A percentile compares a stretch with the other conserved stretches of the same genome.
Conservation (phyloP, 1,140 invertebrate species). For the Aphelenchoides fujianensis region DNA sequence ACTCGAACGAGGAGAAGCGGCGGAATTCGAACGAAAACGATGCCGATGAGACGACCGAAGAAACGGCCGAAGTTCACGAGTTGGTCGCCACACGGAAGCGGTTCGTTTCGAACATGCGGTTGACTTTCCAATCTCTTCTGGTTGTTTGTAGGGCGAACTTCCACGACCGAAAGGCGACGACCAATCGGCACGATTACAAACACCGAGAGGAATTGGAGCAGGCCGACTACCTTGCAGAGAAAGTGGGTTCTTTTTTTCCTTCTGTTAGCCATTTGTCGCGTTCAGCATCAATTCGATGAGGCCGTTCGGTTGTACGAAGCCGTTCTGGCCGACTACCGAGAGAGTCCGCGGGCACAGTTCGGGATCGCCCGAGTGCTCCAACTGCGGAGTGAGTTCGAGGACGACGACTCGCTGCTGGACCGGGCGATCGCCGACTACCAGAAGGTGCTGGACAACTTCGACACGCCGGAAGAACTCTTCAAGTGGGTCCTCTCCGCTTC, state of each 20-base stretch:
- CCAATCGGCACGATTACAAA: constrained; percentile 64
- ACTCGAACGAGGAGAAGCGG: constrained; percentile 52
- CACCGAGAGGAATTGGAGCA: constrained; percentile 64
- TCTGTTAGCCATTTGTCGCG: background rate
- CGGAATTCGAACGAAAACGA: constrained; percentile 51
- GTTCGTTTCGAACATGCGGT: constrained; percentile 20
- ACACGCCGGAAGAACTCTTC: constrained; percentile 69
- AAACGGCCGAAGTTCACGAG: constrained; percentile 11
- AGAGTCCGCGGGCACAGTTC: constrained; percentile 69
- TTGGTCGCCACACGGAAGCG: constrained; percentile 19
- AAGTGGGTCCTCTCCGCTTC: too few relatives aligned
- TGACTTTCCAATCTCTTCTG: constrained; percentile 26
- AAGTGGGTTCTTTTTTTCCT: constrained; percentile 50
- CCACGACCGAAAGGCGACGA: constrained; percentile 59
- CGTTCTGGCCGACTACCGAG: constrained; percentile 66
- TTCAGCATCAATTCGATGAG: constrained; percentile 64
- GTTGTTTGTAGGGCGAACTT: constrained; percentile 26
- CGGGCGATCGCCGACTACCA: constrained; percentile 70
- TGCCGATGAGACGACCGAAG: constrained; percentile 42
- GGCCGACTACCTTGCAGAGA: constrained; percentile 61
- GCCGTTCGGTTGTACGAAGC: constrained; percentile 65
- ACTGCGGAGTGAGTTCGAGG: constrained; percentile 67
- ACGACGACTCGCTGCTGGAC: constrained; percentile 72
- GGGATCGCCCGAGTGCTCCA: constrained; percentile 70
- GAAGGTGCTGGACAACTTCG: constrained; percentile 67